phyloP scores from a whole-genome alignment of 2,113 vertebrate genomes.

The Scomber scombrus region DNA sequence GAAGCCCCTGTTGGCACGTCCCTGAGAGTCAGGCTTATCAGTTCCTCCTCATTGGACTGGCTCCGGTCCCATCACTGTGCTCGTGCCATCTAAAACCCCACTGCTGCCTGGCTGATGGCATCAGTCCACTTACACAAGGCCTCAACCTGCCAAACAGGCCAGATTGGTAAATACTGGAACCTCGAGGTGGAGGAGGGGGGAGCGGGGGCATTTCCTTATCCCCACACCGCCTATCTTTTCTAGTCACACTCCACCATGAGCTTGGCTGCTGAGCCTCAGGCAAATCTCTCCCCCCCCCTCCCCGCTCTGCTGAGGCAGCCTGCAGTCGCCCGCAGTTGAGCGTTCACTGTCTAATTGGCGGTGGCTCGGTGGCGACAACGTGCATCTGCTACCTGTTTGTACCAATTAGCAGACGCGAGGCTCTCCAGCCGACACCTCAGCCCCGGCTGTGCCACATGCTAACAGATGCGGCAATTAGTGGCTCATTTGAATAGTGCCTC shows the following conservation, averaged over 20 bases:
- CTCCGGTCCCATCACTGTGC: slow-evolving; percentile 29
- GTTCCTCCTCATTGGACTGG: slow-evolving; percentile 57
- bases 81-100: slow-evolving; percentile 49
- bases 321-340: slow-evolving; percentile 69
- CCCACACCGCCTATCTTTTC: slow-evolving; percentile 28
- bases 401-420: slow-evolving; percentile 87
- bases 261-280: slow-evolving; percentile 62
- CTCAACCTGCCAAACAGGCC: slow-evolving; percentile 52
- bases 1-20: slow-evolving; percentile 35
- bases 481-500: slow-evolving; percentile 91
- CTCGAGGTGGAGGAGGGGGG: slow-evolving; percentile 18
- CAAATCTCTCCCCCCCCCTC: slow-evolving; percentile 31
- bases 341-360: slow-evolving; percentile 81
- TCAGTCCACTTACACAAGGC: slow-evolving; percentile 17
- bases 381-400: slow-evolving; percentile 90
- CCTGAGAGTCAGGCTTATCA: slow-evolving; percentile 49
- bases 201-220: slow-evolving; percentile 42
- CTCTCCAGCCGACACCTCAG: slow-evolving; percentile 82
- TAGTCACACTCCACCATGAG: slow-evolving; percentile 49
- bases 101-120: slow-evolving; percentile 48
- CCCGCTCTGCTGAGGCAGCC: slow-evolving; percentile 49
- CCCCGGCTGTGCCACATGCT: slow-evolving; percentile 85
- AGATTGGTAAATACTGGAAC: slow-evolving; percentile 46
- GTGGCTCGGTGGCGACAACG: slow-evolving; percentile 70
- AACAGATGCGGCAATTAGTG: slow-evolving; percentile 93